Evolutionary conservation across 2,113 vertebrate species (phyloP), one percentile per base, ranked within the genome.

Genomic region (Rhadina sibilatrix): DNA sequence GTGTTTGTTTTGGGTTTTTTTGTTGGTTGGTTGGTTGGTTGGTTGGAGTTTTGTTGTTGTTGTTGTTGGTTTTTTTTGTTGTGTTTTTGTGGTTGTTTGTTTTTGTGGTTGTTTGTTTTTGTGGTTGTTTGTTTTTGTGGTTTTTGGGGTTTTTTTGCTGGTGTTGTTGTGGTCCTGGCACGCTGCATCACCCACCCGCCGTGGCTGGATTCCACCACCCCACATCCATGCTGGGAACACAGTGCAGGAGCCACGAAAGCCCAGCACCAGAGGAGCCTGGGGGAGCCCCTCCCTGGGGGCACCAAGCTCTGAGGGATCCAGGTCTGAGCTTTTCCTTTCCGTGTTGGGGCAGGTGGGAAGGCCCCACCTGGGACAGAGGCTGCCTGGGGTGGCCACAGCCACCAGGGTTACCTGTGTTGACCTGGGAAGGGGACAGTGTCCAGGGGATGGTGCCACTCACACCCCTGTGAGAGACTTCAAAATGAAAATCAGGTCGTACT

Each of bases 341-440:
- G 0, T 47, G 46, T 12, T 63, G 47, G 24, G 20, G 10, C 22
- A 21, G 10, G 18, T 5, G 2, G 40, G 69, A 50, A 66, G 49
- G n/a, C 9, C 11, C 3, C 2, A 2, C 3, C 24, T 16, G 38
- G 33, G 33, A 44, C 8, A 20, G 53, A 59, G 46, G 46, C 38
- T 61, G 83, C 1, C 3, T 6, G 4, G 56, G 30, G 44, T 52
- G 3, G 5, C 35, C 46, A 0, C 53, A 60, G 31, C 35, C 46
- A 7, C 13, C 3, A 4, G 64, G 9, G 15, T 50, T 19, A 14
- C 20, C 49, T 5, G 0, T 28, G 6, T 5, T 7, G 0, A 4
- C 35, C 69, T 38, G 3, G 38, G 46, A 37, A 19, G 23, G 49
- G n/a, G 15, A 44, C 2, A 6, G 42, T 2, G n/a, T 10, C 42